Evolutionary conservation across 2,888 invertebrate genomes (phyloP).

Genomic region (Agrochola macilenta): DNA sequence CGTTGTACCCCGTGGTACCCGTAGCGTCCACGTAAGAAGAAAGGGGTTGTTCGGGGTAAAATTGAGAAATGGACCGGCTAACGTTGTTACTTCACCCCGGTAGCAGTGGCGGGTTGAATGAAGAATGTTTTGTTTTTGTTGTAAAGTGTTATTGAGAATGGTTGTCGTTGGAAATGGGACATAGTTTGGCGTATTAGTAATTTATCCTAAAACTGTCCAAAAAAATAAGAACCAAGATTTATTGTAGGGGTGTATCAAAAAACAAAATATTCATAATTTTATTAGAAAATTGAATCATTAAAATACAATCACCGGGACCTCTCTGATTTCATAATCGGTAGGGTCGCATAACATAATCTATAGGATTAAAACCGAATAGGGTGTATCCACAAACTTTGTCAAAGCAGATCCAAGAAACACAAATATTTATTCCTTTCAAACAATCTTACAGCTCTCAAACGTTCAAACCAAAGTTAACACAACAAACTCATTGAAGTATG

Average conservation of each 20-base stretch:
- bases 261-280: neutral
- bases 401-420: constrained; percentile 52
- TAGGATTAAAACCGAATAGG: constrained; percentile 28
- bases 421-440: constrained; percentile 57
- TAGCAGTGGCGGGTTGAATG: constrained; percentile 81
- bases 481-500: constrained; percentile 67
- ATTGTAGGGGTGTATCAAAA: neutral
- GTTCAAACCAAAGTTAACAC: constrained; percentile 60
- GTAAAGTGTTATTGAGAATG: constrained; percentile 72
- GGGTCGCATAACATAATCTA: constrained; percentile 24
- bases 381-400: constrained; percentile 45
- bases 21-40: constrained; percentile 81
- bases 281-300: neutral
- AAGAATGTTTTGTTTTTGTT: constrained; percentile 86
- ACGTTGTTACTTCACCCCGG: constrained; percentile 88
- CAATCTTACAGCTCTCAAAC: constrained; percentile 54
- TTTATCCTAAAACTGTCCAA: no score
- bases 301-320: neutral
- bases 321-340: constrained; percentile 9
- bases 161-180: constrained; percentile 40
- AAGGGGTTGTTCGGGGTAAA: constrained; percentile 82
- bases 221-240: neutral
- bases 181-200: neutral
- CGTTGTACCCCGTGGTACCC: constrained; percentile 34
- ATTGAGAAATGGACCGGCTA: constrained; percentile 91